A percentile compares a stretch with the other conserved stretches of the same genome.
These are phyloP conservation scores for Geotrupes spiniger DNA, from an alignment of 2,888 invertebrate genomes.

Conservation along the genomic window DNA sequence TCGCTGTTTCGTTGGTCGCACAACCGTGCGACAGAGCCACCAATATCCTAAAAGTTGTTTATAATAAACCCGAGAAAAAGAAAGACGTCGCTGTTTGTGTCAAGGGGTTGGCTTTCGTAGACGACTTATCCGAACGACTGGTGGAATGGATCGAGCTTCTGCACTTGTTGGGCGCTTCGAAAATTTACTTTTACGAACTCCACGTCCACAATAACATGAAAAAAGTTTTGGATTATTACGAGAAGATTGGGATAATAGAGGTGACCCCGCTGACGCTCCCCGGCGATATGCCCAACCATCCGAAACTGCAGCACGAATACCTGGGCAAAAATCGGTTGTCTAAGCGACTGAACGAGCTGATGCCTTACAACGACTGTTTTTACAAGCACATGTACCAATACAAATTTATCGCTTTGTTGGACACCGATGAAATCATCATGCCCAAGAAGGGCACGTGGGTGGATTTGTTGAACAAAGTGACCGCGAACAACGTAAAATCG, in stretches of 20 bases:
- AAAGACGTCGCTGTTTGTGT: constrained; percentile 83
- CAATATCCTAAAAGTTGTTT: constrained; percentile 74
- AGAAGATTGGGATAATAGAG: constrained; percentile 51
- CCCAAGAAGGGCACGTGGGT: constrained; percentile 73
- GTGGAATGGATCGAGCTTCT: constrained; percentile 90
- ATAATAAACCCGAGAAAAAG: constrained; percentile 64
- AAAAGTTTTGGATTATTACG: constrained; percentile 59
- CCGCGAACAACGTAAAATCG: constrained; percentile 64
- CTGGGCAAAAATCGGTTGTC: constrained; percentile 80
- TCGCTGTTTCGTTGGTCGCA: constrained; percentile 78
- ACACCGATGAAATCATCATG: constrained; percentile 85
- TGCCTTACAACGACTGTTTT: constrained; percentile 91
- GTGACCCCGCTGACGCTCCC: constrained; percentile 78
- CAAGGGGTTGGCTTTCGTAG: constrained; percentile 86
- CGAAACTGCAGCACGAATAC: constrained; percentile 77
- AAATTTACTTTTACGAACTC: constrained; percentile 82
- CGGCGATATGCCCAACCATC: constrained; percentile 80
- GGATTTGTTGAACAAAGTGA: constrained; percentile 53
- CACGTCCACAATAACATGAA: constrained; percentile 84
- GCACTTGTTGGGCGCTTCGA: constrained; percentile 79
- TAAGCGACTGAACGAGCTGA: constrained; percentile 86
- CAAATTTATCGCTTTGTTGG: constrained; percentile 78
- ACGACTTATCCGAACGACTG: constrained; percentile 77
- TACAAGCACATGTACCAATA: constrained; percentile 84
- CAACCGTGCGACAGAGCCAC: constrained; percentile 75